These are phyloP conservation scores for Monopis laevigella DNA, from an alignment of 2,888 invertebrate species.

Conservation along the genomic window DNA sequence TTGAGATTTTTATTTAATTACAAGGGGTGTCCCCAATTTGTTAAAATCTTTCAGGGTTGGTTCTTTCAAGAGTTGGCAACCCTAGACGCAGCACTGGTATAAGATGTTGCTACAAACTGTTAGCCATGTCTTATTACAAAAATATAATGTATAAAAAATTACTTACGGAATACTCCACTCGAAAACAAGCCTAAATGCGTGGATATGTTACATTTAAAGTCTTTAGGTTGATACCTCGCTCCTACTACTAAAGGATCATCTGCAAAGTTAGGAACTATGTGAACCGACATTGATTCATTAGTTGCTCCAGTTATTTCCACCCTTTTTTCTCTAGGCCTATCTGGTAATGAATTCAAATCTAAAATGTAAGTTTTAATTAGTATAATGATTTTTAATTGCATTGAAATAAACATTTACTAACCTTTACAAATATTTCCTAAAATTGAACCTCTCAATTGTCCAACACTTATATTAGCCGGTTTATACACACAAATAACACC, in stretches of 20 bases:
- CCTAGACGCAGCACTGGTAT: too few relatives aligned
- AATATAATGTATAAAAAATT: not conserved
- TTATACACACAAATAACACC: slow-evolving; percentile 85
- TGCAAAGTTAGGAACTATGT: slow-evolving; percentile 72
- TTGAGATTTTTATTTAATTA: too few relatives aligned
- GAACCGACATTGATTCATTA: slow-evolving; percentile 63
- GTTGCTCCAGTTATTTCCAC: slow-evolving; percentile 73
- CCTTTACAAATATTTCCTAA: slow-evolving; percentile 74
- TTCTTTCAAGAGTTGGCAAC: too few relatives aligned
- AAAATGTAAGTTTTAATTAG: slow-evolving; percentile 16
- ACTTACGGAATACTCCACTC: slow-evolving; percentile 78
- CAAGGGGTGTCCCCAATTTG: too few relatives aligned
- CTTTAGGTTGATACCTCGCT: slow-evolving; percentile 74
- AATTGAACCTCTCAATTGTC: slow-evolving; percentile 65
- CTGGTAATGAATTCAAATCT: slow-evolving; percentile 79
- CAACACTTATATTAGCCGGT: slow-evolving; percentile 69
- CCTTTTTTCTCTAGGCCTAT: slow-evolving; percentile 65
- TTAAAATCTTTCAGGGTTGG: too few relatives aligned
- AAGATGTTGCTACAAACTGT: too few relatives aligned
- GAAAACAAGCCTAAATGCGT: slow-evolving; percentile 70
- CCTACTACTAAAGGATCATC: slow-evolving; percentile 81
- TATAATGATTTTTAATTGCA: too few relatives aligned
- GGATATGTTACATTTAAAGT: slow-evolving; percentile 71
- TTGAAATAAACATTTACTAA: too few relatives aligned
- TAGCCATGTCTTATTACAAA: too few relatives aligned